Evolutionary conservation across 2,113 vertebrate genomes (phyloP).

Genomic region (Prochilodus magdalenae): DNA sequence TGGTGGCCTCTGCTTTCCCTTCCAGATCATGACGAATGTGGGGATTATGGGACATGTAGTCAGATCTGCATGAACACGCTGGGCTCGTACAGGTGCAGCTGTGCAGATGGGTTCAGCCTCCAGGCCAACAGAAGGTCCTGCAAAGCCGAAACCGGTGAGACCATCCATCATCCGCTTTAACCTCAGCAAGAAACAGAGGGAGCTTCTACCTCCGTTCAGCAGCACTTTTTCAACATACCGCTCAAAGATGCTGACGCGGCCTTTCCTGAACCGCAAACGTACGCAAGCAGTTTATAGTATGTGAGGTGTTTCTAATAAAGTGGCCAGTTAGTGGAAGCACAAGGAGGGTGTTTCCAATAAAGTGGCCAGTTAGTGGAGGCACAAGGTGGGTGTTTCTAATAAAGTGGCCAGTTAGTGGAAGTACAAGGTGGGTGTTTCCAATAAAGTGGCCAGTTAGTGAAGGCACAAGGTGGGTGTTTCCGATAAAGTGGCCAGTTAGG

Average conservation of each 20-base stretch:
- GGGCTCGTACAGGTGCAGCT: conserved; percentile 83
- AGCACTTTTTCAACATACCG: not conserved
- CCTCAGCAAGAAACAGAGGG: not conserved
- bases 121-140: conserved; percentile 85
- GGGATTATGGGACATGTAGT: conserved; percentile 81
- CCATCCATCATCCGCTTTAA: conserved; percentile 12
- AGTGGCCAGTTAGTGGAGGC: no score
- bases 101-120: conserved; percentile 84
- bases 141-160: conserved; percentile 86
- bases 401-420: no score
- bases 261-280: not conserved
- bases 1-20: conserved; percentile 34
- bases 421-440: no score
- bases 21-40: conserved; percentile 86
- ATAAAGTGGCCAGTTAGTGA: no score
- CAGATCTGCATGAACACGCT: conserved; percentile 82
- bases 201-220: not conserved
- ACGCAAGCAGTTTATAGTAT: not conserved
- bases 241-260: not conserved
- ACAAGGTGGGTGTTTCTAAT: no score
- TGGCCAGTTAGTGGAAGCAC: no score
- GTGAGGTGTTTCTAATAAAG: not conserved
- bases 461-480: no score
- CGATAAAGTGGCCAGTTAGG: no score
- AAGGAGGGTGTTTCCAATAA: no score